phyloP scores from a whole-genome alignment of 2,888 invertebrate species.

The Drosophila ustulata region DNA sequence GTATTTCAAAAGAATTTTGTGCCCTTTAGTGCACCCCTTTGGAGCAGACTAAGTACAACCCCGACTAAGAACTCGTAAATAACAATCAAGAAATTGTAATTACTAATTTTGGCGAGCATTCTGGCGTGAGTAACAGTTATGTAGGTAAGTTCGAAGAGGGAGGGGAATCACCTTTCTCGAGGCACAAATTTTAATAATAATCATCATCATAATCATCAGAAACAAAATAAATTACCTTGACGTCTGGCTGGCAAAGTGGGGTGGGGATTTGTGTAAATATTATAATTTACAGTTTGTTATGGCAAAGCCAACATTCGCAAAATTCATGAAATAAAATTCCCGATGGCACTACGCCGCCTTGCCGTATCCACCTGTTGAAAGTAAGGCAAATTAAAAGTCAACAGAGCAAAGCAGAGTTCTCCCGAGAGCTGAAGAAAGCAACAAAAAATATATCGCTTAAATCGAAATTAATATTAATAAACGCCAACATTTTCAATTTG shows the following conservation, averaged over 20 bases:
- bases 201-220: slow-evolving; percentile 8
- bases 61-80: slow-evolving; percentile 39
- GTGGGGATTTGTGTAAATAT: slow-evolving; percentile 54
- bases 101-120: slow-evolving; percentile 48
- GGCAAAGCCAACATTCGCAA: slow-evolving; percentile 22
- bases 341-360: slow-evolving; percentile 11
- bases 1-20: slow-evolving; percentile 23
- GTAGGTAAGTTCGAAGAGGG: slow-evolving; percentile 23
- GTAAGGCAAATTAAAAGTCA: slow-evolving; percentile 74
- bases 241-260: slow-evolving; percentile 47
- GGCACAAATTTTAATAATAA: slow-evolving; percentile 43
- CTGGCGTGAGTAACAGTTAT: slow-evolving; percentile 28
- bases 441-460: slow-evolving; percentile 41
- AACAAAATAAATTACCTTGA: slow-evolving; percentile 64
- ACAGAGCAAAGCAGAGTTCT: slow-evolving; percentile 49
- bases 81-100: slow-evolving; percentile 61
- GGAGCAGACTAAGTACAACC: slow-evolving; percentile 6
- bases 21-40: slow-evolving; percentile 16
- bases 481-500: slow-evolving; percentile 61
- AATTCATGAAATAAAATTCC: slow-evolving; percentile 30
- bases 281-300: slow-evolving; percentile 70
- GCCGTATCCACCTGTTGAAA: slow-evolving; percentile 50
- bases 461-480: slow-evolving; percentile 77
- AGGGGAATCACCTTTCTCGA: background rate
- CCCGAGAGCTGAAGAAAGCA: slow-evolving; percentile 20